A percentile compares a stretch with the other conserved stretches of the same genome.
Evolutionary conservation across 2,113 vertebrate species (phyloP).

Genomic region (Synchiropus splendidus): DNA sequence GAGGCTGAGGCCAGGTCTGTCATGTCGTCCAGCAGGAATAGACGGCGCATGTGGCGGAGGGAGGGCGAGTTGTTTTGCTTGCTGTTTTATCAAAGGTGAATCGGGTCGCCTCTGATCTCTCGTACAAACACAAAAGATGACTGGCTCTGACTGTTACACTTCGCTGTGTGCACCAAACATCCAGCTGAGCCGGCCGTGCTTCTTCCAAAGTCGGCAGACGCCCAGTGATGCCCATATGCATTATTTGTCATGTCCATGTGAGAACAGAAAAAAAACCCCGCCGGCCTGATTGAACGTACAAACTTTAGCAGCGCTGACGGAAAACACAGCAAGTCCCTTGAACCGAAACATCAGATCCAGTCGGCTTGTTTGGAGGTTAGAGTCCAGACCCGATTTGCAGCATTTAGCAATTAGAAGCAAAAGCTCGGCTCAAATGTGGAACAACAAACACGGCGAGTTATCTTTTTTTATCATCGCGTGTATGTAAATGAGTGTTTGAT

Average conservation of each 20-base stretch:
- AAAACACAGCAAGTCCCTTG: constrained; percentile 9
- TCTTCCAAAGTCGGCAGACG: constrained; percentile 24
- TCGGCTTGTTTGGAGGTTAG: constrained; percentile 47
- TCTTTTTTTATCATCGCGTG: constrained; percentile 67
- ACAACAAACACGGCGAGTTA: constrained; percentile 68
- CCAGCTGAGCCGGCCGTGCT: constrained; percentile 29
- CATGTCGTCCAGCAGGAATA: constrained; percentile 70
- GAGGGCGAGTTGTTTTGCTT: constrained; percentile 29
- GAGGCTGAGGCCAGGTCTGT: constrained; percentile 45
- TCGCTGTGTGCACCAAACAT: constrained; percentile 21
- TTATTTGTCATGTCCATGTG: constrained; percentile 19
- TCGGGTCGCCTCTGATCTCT: constrained; percentile 53
- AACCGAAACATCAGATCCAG: constrained; percentile 40
- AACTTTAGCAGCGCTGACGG: constrained; percentile 25
- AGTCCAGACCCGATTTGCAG: constrained; percentile 49
- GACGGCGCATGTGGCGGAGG: constrained; percentile 13
- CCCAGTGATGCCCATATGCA: constrained; percentile 23
- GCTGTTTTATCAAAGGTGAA: constrained; percentile 31
- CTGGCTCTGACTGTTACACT: constrained; percentile 26
- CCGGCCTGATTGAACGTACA: constrained; percentile 16
- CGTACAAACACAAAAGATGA: constrained; percentile 29
- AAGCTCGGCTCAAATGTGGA: constrained; percentile 60
- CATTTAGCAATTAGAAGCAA: constrained; percentile 66
- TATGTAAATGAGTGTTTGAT: constrained; percentile 76
- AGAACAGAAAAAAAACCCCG: constrained; percentile 7